Percentiles rank a stretch among this genome's conserved stretches.
phyloP scores from a whole-genome alignment of 1,140 invertebrate genomes.

The Zophobas atratus region DNA sequence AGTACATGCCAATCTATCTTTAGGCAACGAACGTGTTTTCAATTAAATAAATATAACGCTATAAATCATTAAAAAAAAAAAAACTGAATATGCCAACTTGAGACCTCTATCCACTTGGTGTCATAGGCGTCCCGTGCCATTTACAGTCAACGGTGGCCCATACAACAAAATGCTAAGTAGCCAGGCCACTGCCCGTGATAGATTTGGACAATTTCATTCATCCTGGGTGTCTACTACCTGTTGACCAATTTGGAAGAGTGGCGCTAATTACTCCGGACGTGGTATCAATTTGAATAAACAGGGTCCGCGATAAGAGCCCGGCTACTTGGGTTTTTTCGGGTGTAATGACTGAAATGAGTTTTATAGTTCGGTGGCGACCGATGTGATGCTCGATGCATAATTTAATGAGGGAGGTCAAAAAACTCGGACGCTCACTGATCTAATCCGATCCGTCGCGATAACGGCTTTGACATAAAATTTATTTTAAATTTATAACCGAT shows the following conservation, averaged over 20 bases:
- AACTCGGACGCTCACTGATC: slow-evolving; percentile 19
- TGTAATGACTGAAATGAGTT: slow-evolving; percentile 9
- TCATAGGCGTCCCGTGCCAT: no score
- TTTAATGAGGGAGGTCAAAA: slow-evolving; percentile 20
- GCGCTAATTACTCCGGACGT: background rate
- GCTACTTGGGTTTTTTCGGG: slow-evolving; percentile 1
- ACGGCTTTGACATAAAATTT: slow-evolving; percentile 39
- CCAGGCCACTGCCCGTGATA: no score
- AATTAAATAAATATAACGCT: no score
- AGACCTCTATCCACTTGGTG: no score
- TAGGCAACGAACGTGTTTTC: no score
- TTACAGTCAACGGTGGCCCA: no score
- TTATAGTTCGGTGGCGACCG: slow-evolving; percentile 2
- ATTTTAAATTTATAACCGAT: slow-evolving; percentile 38
- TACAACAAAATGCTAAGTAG: no score
- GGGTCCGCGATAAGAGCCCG: background rate
- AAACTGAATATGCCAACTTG: no score
- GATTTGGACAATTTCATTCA: slow-evolving; percentile 2
- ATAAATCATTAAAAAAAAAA: no score
- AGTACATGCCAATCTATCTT: no score
- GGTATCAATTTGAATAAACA: slow-evolving; percentile 7
- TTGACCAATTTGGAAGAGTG: background rate
- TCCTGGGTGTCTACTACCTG: background rate
- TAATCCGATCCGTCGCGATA: slow-evolving; percentile 36
- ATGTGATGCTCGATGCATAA: slow-evolving; percentile 2